These are phyloP conservation scores for Drosophila diplacantha DNA, from an alignment of 2,888 invertebrate genomes.

Conservation along the genomic window DNA sequence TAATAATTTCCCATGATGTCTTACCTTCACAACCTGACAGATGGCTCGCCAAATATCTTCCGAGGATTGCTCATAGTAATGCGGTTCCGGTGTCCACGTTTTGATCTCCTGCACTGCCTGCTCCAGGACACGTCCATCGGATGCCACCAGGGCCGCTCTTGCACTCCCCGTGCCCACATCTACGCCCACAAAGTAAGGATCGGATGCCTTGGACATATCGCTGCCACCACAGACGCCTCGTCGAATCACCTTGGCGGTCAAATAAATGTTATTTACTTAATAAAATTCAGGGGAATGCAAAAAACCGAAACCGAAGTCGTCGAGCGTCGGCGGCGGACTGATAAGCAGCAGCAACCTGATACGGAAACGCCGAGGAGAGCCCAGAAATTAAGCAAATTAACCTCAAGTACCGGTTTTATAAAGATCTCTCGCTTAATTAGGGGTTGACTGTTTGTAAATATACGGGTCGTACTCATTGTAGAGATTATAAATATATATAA, in stretches of 20 bases:
- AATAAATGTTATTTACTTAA: constrained; percentile 54
- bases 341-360: constrained; percentile 51
- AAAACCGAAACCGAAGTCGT: constrained; percentile 38
- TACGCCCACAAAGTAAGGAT: constrained; percentile 86
- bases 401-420: constrained; percentile 28
- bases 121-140: constrained; percentile 83
- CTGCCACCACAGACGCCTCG: constrained; percentile 15
- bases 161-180: constrained; percentile 97
- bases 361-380: constrained; percentile 21
- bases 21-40: constrained; percentile 85
- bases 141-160: constrained; percentile 88
- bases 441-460: constrained; percentile 12
- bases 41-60: constrained; percentile 90
- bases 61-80: constrained; percentile 94
- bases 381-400: constrained; percentile 15
- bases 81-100: constrained; percentile 87
- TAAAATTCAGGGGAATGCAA: constrained; percentile 21
- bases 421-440: constrained; percentile 22
- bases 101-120: constrained; percentile 82
- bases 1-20: background rate
- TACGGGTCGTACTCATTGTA: background rate
- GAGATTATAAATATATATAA: background rate
- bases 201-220: constrained; percentile 55
- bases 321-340: constrained; percentile 47
- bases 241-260: constrained; percentile 51